phyloP scores from a whole-genome alignment of 2,113 vertebrate species.

The Martes martes region DNA sequence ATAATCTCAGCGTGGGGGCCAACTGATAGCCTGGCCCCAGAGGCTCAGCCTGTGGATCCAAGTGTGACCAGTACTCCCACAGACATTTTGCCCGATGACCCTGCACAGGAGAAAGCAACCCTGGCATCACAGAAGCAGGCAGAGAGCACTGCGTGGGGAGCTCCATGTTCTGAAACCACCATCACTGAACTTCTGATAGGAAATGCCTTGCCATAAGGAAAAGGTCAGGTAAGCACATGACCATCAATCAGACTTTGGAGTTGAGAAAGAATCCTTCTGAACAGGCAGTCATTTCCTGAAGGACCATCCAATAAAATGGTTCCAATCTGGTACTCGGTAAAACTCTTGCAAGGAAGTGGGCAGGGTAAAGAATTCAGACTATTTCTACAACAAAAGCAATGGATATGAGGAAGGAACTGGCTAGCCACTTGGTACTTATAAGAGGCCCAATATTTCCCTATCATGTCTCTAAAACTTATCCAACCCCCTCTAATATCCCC shows the following conservation, averaged over 20 bases:
- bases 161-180: background rate
- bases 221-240: background rate
- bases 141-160: background rate
- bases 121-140: background rate
- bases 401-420: background rate
- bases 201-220: background rate
- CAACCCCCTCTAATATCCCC: background rate
- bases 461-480: background rate
- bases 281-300: background rate
- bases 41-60: background rate
- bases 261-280: background rate
- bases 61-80: background rate
- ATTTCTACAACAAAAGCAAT: constrained; percentile 14
- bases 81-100: background rate
- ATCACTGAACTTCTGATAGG: background rate
- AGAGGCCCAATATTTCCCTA: background rate
- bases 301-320: background rate
- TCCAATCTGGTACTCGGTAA: background rate
- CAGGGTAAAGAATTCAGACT: background rate
- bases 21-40: background rate
- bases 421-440: background rate
- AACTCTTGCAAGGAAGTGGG: constrained; percentile 18
- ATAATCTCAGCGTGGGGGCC: background rate
- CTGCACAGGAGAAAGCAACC: background rate
- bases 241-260: background rate